Evolutionary conservation across 2,888 invertebrate genomes (phyloP), one percentile per base, ranked within the genome.

Genomic region (Rhaphigaster nebulosa): DNA sequence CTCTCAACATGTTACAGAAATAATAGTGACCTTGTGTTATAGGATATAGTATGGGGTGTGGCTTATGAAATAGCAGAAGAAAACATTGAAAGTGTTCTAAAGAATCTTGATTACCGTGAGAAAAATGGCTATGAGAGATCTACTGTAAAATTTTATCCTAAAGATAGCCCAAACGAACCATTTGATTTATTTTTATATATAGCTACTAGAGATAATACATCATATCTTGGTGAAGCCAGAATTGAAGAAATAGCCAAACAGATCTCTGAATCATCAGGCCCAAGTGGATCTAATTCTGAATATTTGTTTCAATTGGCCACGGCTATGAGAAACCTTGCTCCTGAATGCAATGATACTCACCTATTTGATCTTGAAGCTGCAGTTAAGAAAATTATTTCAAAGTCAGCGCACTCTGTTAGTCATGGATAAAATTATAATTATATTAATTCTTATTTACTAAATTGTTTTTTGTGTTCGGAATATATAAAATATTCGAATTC

Each of bases 221-320:
- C 96, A 93, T 98, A 95, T 94, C 94, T 96, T 93, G 98, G 97
- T 4, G 95, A 96, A 92, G 97, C 97, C n/a, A 95, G 97, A 92
- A 93, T 97, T 91, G 95, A 96, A 90, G 95, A 95, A 15, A 97
- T 99, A 92, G 98, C 98, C 0, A 94, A 95, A 65, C 97, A 98
- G 94, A 96, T 99, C 60, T 94, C 95, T 45, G 94, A 94, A 38
- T 95, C 96, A 26, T 94, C 94, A 34, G 99, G 99, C 0, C 97
- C 97, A 0, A 98, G 98, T 93, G 99, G 99, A 0, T 94, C 96
- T 0, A 99, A 99, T 94, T 96, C 96, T 76, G 99, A 99, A 93
- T 99, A 99, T 95, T 95, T 99, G 0, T 97, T 97, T 93, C 97
- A 97, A 93, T 94, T 99, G 92, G 97, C 97, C 0, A 94, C 96